These are phyloP conservation scores for Scaptodrosophila lebanonensis DNA, from an alignment of 1,140 invertebrate genomes.

Conservation along the genomic window DNA sequence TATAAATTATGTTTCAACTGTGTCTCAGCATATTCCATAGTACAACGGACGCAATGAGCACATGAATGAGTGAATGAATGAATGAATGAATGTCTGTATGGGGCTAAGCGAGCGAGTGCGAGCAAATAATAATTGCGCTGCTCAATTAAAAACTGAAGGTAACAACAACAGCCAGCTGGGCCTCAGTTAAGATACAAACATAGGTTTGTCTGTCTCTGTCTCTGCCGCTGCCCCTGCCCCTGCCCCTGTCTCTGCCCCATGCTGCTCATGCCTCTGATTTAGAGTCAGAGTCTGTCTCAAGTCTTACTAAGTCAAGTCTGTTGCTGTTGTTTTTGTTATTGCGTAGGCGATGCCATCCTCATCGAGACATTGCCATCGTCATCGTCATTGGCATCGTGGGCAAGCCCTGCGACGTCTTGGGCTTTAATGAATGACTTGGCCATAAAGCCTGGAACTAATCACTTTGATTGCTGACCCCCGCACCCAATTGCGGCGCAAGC, in stretches of 20 bases:
- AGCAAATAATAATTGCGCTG: constrained; percentile 68
- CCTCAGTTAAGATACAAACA: constrained; percentile 8
- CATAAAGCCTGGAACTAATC: constrained; percentile 48
- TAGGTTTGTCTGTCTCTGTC: too few species aligned
- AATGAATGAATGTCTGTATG: not conserved
- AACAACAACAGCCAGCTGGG: not conserved
- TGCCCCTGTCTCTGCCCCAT: too few species aligned
- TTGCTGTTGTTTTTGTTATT: constrained; percentile 41
- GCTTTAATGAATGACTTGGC: constrained; percentile 61
- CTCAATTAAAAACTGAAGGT: constrained; percentile 60
- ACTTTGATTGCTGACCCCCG: constrained; percentile 18
- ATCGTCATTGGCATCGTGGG: too few species aligned
- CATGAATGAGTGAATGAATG: not conserved
- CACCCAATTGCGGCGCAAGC: not conserved
- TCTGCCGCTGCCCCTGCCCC: too few species aligned
- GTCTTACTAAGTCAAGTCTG: too few species aligned
- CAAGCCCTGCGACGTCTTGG: constrained; percentile 34
- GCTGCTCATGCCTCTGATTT: too few species aligned
- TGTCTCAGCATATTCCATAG: too few species aligned
- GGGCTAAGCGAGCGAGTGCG: not conserved
- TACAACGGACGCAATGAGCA: constrained; percentile 13
- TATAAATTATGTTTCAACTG: too few species aligned
- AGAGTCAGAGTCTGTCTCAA: too few species aligned
- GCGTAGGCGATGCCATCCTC: constrained; percentile 39
- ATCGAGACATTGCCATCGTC: too few species aligned